These are phyloP conservation scores for Tachystola acroxantha DNA, from an alignment of 2,888 invertebrate genomes.

Conservation along the genomic window DNA sequence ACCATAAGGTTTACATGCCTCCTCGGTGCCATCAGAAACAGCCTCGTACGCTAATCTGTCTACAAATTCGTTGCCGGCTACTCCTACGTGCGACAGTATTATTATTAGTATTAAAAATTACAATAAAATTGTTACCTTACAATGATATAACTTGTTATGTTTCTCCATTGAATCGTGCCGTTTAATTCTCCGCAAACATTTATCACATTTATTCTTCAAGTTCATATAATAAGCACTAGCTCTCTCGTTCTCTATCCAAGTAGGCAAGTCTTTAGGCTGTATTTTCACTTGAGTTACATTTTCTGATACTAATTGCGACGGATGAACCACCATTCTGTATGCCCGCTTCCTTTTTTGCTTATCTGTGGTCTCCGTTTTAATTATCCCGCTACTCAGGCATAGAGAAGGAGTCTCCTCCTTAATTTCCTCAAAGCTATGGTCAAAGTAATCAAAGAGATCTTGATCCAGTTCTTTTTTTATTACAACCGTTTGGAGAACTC, in stretches of 20 bases:
- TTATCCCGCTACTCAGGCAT: background rate
- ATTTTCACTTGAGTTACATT: background rate
- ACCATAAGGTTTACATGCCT: no score
- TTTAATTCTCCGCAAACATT: slow-evolving; percentile 5
- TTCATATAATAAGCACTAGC: slow-evolving; percentile 12
- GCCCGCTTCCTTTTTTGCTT: background rate
- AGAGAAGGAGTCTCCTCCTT: background rate
- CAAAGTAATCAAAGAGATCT: background rate
- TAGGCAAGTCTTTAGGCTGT: slow-evolving; percentile 1
- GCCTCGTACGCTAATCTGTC: no score
- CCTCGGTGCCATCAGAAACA: no score
- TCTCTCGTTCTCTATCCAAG: slow-evolving; percentile 19
- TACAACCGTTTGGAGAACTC: no score
- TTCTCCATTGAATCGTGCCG: slow-evolving; percentile 9
- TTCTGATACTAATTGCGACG: background rate
- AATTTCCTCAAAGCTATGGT: background rate
- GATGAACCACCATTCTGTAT: background rate
- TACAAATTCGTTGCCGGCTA: no score
- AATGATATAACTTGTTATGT: slow-evolving; percentile 21
- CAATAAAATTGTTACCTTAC: slow-evolving; percentile 19
- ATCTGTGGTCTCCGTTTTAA: background rate
- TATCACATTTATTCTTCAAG: slow-evolving; percentile 16
- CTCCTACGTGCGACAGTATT: no score
- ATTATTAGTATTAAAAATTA: no score
- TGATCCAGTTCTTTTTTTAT: no score